phyloP scores from a whole-genome alignment of 2,888 invertebrate genomes.

The Lacanobia oleracea region DNA sequence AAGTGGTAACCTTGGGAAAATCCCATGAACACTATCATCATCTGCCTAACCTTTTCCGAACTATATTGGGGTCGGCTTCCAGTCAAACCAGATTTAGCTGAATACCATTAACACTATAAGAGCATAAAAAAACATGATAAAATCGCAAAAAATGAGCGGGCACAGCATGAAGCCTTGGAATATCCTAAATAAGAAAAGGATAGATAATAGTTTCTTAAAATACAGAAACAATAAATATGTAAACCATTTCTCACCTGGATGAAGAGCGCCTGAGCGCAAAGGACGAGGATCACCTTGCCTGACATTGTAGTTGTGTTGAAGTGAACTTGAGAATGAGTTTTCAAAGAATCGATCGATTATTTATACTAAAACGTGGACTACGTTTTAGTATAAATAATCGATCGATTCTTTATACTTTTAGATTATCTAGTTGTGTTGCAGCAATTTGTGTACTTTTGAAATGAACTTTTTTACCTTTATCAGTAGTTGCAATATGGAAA shows the following conservation, averaged over 20 bases:
- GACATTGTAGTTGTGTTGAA: constrained; percentile 29
- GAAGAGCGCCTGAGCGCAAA: constrained; percentile 23
- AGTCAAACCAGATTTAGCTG: too few species aligned
- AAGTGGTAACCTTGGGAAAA: too few species aligned
- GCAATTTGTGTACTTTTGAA: constrained; percentile 7
- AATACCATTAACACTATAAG: too few species aligned
- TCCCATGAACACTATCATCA: too few species aligned
- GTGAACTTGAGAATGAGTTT: constrained; percentile 17
- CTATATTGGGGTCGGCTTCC: too few species aligned
- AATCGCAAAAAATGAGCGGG: too few species aligned
- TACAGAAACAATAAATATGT: too few species aligned
- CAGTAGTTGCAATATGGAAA: constrained; percentile 1
- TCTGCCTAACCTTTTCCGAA: too few species aligned
- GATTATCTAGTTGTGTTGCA: constrained; percentile 23
- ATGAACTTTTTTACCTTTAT: constrained; percentile 13
- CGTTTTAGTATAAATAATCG: too few species aligned
- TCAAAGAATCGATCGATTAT: constrained; percentile 6
- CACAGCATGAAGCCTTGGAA: too few species aligned
- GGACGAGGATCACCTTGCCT: constrained; percentile 29
- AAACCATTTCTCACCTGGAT: constrained; percentile 17
- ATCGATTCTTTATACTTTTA: constrained; percentile 23
- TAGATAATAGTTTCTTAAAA: too few species aligned
- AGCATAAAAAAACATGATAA: background rate
- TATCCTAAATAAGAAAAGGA: too few species aligned
- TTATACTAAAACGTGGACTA: constrained; percentile 23